These are phyloP conservation scores for Cervus canadensis DNA, from an alignment of 2,113 vertebrate species.

Conservation along the genomic window DNA sequence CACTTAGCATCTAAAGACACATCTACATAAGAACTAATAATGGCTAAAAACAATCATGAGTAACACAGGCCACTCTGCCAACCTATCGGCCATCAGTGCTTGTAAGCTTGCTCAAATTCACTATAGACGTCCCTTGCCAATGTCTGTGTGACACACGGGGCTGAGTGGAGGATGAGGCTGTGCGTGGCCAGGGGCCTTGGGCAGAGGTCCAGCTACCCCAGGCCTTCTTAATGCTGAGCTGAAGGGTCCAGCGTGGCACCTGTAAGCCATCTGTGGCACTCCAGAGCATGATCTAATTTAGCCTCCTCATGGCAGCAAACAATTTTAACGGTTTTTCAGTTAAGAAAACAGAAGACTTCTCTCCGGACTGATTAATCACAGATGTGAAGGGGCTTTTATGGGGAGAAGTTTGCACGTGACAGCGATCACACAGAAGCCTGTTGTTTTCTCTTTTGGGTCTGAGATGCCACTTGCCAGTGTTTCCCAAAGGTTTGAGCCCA, in stretches of 20 bases:
- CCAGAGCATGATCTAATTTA: background rate
- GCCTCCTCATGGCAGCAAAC: background rate
- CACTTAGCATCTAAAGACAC: background rate
- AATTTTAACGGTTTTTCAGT: background rate
- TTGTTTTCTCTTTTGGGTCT: background rate
- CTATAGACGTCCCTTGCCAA: fast-evolving
- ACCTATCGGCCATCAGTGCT: background rate
- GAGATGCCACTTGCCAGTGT: background rate
- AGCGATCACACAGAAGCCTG: background rate
- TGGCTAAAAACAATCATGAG: background rate
- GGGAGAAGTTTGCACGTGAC: background rate
- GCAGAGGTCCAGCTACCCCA: background rate
- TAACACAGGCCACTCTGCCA: background rate
- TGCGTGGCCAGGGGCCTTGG: background rate
- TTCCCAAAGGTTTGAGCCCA: background rate
- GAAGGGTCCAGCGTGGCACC: fast-evolving
- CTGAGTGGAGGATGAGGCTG: background rate
- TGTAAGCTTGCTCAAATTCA: background rate
- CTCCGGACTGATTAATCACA: background rate
- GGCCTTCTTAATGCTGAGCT: background rate
- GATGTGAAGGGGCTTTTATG: background rate
- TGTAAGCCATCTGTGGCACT: background rate
- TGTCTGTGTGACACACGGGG: fast-evolving
- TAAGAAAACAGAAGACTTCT: background rate
- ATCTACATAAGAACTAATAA: background rate